Base-by-base conservation (phyloP, 2,113 vertebrate genomes). In the Meleagris gallopavo region DNA sequence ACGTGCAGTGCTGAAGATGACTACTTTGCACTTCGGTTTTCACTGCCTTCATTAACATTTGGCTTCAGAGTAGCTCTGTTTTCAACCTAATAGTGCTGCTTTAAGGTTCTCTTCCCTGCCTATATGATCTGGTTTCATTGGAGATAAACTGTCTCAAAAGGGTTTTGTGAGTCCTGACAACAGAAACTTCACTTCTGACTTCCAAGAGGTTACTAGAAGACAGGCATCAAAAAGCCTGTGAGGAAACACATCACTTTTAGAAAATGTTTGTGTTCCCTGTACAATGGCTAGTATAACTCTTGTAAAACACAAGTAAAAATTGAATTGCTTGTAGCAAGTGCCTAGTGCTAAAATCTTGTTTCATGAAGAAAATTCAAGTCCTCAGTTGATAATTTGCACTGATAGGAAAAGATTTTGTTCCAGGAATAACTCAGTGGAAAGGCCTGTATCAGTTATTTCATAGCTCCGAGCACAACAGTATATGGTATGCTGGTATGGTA, bases 1-100 rank as follows among this genome's bases (percentile, higher is more conserved):
- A 58, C n/a, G 38, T 0, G 0, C 9, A 62, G 25, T 1, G 2
- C 72, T 32, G 30, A 27, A 75, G n/a, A 14, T 10, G 30, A 46
- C 40, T 45, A 21, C 41, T 48, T 67, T 20, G 36, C 29, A 50
- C 36, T 6, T 73, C 40, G 10, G 1, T 73, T 52, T 86, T 64
- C 48, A 36, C 52, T 34, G 34, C 29, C 43, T 65, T 2, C 0
- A 5, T 61, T 71, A 43, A 66, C 13, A 13, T 61, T 55, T 50
- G 19, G 27, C 27, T 30, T 55, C 40, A 55, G 50, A 38, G 29
- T 55, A 73, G 19, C 30, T 72, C 64, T 50, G 10, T 55, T 82
- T 73, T 57, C 34, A 41, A 27, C 48, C 76, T 24, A 5, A 41
- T 58, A 27, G 24, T 29, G 58, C 16, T 24, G 24, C 1, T 73